Base-by-base conservation (phyloP, 2,113 vertebrate species). In the Tyrannus savana region DNA sequence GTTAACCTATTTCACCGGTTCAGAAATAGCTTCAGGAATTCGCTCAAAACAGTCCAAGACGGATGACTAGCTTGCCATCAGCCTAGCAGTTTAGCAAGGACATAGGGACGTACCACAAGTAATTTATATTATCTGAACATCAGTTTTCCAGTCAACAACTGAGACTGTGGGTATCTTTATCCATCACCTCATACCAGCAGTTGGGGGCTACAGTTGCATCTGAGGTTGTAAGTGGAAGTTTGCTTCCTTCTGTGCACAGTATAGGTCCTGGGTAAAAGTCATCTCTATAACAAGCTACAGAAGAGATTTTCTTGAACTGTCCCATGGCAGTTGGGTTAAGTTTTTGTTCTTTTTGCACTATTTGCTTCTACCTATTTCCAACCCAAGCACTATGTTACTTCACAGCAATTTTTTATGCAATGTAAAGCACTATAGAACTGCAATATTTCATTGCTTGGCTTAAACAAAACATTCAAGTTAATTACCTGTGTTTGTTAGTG, bases 11-110 rank as follows among this genome's bases (percentile, higher is more conserved):
- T 71, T 56, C 79, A 42, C 49, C 41, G 31, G 55, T 18, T 84
- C 72, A 84, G 72, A 63, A 77, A 84, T 42, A 84, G n/a, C 60
- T 84, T 75, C 44, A 49, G 56, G 58, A 94, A 60, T 56, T 64
- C 17, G 3, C 19, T 72, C 47, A 63, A 41, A 90, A 64, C 33
- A 37, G 35, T 33, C 14, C 18, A 58, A 84, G 92, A 92, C 31
- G 75, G 82, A 96, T 91, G 82, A 55, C 69, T 55, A 58, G 24
- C 18, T 92, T 92, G 72, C 56, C 46, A 81, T 88, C 79, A 90
- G 76, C 41, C 47, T 35, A 14, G 52, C 11, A 78, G 75, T 30
- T 55, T 23, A 90, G 72, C 79, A 92, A 97, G 95, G 88, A 72
- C 92, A 71, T 3, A 41, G 69, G 69, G 69, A 68, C 19, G 37